These are phyloP conservation scores for Zaprionus africanus DNA, from an alignment of 1,140 invertebrate species.

Conservation along the genomic window DNA sequence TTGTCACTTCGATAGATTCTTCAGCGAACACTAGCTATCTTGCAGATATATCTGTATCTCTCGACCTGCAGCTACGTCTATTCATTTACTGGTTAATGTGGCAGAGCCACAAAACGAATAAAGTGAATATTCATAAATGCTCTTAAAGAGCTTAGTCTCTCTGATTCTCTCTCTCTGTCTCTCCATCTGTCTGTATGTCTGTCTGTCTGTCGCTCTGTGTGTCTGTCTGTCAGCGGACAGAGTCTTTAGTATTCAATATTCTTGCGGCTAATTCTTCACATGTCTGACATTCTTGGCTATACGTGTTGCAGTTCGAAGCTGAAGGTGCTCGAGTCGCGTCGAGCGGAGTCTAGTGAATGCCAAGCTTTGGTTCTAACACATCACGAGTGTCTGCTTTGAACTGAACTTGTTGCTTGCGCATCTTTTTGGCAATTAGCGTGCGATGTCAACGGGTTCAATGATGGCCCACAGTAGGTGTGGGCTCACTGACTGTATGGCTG, in stretches of 20 bases:
- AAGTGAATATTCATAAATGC: conserved; percentile 5
- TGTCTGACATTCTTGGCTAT: conserved; percentile 6
- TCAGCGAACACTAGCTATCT: not conserved
- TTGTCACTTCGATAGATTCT: not conserved
- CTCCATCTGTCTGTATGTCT: not conserved
- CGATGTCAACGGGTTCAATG: conserved; percentile 78
- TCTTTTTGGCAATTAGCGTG: conserved; percentile 72
- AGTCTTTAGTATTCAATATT: conserved; percentile 9
- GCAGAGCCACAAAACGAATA: not conserved
- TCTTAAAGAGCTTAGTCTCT: not conserved
- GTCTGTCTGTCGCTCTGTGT: not conserved
- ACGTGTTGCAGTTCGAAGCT: not conserved
- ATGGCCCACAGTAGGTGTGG: conserved; percentile 67
- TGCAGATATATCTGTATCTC: conserved; percentile 7
- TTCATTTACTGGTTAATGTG: not conserved
- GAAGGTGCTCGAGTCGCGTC: not conserved
- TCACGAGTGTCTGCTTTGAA: conserved; percentile 59
- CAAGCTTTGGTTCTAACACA: conserved; percentile 62
- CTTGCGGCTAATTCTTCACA: conserved; percentile 11
- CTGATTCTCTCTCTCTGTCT: not conserved
- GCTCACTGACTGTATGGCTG: conserved; percentile 27
- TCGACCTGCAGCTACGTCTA: not conserved
- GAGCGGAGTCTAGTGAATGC: conserved; percentile 22
- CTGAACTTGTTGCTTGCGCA: conserved; percentile 54
- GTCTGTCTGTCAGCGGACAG: not conserved